These are phyloP conservation scores for Novumbra hubbsi DNA, from an alignment of 2,797 vertebrate genomes.

Conservation along the genomic window DNA sequence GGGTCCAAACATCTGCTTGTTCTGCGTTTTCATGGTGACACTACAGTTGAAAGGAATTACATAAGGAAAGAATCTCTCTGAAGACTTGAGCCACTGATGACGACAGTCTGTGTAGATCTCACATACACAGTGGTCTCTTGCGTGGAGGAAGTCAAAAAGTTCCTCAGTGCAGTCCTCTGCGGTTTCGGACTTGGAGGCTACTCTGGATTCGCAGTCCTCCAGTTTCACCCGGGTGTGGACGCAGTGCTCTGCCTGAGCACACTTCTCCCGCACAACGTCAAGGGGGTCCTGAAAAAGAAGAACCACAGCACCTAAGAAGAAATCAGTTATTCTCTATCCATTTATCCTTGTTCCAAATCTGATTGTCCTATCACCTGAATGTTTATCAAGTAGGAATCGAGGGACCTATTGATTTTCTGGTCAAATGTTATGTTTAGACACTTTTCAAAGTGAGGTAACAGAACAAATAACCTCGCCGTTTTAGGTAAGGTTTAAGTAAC, in stretches of 20 bases:
- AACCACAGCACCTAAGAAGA: neutral
- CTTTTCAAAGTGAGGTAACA: too few relatives aligned
- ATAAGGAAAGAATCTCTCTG: too few relatives aligned
- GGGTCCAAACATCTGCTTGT: too few relatives aligned
- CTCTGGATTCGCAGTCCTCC: slow-evolving; percentile 82
- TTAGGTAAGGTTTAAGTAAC: too few relatives aligned
- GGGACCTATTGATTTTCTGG: too few relatives aligned
- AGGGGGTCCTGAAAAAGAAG: slow-evolving; percentile 82
- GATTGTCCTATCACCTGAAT: neutral
- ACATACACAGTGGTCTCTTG: slow-evolving; percentile 97
- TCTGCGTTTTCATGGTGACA: too few relatives aligned
- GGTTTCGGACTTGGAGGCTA: slow-evolving; percentile 82
- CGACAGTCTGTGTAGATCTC: neutral
- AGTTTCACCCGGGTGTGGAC: slow-evolving; percentile 78
- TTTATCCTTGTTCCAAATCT: neutral
- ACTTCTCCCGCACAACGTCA: slow-evolving; percentile 81
- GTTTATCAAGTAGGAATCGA: neutral
- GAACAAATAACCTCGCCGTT: too few relatives aligned
- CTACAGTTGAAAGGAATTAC: too few relatives aligned
- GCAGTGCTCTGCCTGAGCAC: slow-evolving; percentile 83
- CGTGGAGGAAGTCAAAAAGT: slow-evolving; percentile 94
- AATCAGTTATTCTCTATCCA: neutral
- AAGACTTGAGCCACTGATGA: neutral
- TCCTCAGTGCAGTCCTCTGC: slow-evolving; percentile 93
- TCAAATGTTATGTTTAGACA: too few relatives aligned